Percentiles rank a stretch among this genome's conserved stretches.
Evolutionary conservation across 2,888 invertebrate species (phyloP).

Genomic region (Cerastoderma edule): DNA sequence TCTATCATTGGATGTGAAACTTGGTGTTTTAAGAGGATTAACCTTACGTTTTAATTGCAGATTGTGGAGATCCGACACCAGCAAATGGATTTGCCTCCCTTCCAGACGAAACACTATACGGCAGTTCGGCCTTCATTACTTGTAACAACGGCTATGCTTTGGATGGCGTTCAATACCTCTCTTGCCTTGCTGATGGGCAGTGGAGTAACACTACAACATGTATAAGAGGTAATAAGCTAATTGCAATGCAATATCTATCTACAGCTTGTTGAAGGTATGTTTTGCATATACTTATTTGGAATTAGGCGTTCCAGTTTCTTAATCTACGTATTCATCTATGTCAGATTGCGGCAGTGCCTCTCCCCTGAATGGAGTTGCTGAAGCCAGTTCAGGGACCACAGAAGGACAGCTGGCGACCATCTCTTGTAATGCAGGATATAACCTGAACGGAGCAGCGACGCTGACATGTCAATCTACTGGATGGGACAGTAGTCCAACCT

Average conservation of each 20-base stretch:
- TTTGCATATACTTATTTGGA: too few relatives aligned
- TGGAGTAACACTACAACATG: constrained; percentile 18
- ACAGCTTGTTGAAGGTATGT: too few relatives aligned
- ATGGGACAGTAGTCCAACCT: constrained; percentile 21
- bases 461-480: constrained; percentile 15
- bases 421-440: constrained; percentile 31
- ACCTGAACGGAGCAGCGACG: constrained; percentile 3
- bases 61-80: not conserved
- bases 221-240: constrained; percentile 9
- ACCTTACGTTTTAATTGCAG: too few relatives aligned
- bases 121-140: not conserved
- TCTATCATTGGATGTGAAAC: too few relatives aligned
- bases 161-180: not conserved
- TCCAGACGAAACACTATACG: not conserved
- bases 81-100: not conserved
- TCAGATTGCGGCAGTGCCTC: constrained; percentile 23
- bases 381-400: constrained; percentile 13
- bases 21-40: too few relatives aligned
- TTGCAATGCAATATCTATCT: too few relatives aligned
- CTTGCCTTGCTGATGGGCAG: constrained; percentile 7
- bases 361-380: constrained; percentile 2
- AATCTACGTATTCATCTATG: not conserved
- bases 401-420: constrained; percentile 26
- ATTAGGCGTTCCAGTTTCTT: too few relatives aligned
- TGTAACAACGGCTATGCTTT: not conserved